phyloP scores from a whole-genome alignment of 2,113 vertebrate genomes.

The Herpetotheres cachinnans region DNA sequence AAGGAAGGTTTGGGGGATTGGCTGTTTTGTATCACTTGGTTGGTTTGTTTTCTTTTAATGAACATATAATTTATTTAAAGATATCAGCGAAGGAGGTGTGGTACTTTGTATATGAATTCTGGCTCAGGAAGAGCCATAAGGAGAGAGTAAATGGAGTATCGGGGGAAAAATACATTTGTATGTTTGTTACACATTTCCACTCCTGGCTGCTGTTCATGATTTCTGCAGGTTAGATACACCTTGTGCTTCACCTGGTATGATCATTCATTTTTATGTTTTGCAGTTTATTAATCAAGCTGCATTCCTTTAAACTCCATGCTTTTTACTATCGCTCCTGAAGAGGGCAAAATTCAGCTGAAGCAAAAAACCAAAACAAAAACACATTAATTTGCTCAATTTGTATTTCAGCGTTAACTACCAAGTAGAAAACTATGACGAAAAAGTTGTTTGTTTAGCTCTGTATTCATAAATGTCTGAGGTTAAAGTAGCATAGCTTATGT shows the following conservation, averaged over 20 bases:
- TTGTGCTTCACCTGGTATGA: background rate
- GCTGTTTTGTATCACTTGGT: background rate
- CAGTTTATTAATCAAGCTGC: background rate
- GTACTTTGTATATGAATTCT: background rate
- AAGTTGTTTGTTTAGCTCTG: background rate
- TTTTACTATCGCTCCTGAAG: background rate
- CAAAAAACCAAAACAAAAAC: background rate
- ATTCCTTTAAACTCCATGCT: background rate
- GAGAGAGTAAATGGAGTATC: background rate
- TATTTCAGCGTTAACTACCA: background rate
- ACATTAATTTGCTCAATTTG: background rate
- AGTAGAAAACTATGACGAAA: background rate
- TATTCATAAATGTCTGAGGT: background rate
- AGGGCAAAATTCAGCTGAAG: background rate
- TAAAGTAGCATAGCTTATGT: background rate
- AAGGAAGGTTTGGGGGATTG: fast-evolving
- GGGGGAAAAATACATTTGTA: background rate
- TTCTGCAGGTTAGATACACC: background rate
- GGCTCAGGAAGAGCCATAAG: background rate
- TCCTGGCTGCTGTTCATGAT: background rate
- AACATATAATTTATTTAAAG: background rate
- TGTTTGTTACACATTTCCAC: background rate
- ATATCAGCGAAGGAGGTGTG: fast-evolving
- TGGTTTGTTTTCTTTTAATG: background rate
- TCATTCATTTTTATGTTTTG: background rate